phyloP scores from a whole-genome alignment of 2,888 invertebrate species.

The Choreutis nemorana region DNA sequence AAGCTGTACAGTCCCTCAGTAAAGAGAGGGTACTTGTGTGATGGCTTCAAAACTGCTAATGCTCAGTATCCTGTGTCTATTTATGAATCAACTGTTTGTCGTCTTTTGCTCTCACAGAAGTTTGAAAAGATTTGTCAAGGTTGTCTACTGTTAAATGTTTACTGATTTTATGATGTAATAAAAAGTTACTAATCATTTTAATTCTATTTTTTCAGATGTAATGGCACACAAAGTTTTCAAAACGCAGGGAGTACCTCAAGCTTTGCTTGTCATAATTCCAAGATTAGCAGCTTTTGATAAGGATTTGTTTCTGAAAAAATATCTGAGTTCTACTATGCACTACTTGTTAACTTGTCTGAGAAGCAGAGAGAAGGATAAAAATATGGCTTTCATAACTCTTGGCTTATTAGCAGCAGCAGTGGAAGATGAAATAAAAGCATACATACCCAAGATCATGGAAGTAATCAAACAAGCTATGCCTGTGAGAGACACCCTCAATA shows the following conservation, averaged over 20 bases:
- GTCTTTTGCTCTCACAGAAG: conserved; percentile 81
- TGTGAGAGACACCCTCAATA: conserved; percentile 77
- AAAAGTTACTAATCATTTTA: conserved; percentile 1
- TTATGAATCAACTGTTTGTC: conserved; percentile 88
- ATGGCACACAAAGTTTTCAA: conserved; percentile 79
- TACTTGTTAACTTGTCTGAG: conserved; percentile 80
- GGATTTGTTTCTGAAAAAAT: conserved; percentile 77
- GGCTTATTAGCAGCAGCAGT: conserved; percentile 92
- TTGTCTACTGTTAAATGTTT: conserved; percentile 14
- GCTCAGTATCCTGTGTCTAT: conserved; percentile 66
- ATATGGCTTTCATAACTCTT: conserved; percentile 88
- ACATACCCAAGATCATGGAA: conserved; percentile 87
- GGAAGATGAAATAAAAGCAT: conserved; percentile 79
- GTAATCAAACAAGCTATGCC: conserved; percentile 80
- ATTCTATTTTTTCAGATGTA: conserved; percentile 64
- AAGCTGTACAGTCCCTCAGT: conserved; percentile 67
- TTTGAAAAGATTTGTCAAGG: conserved; percentile 80
- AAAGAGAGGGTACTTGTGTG: conserved; percentile 57
- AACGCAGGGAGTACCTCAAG: conserved; percentile 85
- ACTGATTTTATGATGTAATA: neutral
- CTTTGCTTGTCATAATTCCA: conserved; percentile 86
- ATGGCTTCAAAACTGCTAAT: conserved; percentile 58
- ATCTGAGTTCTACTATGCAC: conserved; percentile 77
- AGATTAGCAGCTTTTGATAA: conserved; percentile 93
- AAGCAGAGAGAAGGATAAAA: conserved; percentile 84